Evolutionary conservation across 2,888 invertebrate species (phyloP), one percentile per base, ranked within the genome.

Genomic region (Mechanitis messenoides): DNA sequence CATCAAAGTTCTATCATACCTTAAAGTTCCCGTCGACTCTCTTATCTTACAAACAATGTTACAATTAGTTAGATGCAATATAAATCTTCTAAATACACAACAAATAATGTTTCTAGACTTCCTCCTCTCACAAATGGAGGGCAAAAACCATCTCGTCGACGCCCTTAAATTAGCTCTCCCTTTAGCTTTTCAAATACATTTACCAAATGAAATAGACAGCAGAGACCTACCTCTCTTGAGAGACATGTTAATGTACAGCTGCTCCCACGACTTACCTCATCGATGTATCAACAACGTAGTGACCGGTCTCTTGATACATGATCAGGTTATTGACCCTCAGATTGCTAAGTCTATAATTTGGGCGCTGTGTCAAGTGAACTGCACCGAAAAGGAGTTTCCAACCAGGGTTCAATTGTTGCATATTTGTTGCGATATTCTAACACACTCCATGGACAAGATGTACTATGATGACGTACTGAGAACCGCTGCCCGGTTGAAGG

Each of bases 111-210:
- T 93, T 73, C 60, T 94, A 20, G 90, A 93, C 73, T 92, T 92
- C 72, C 70, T 94, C 6, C 73, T 95, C 0, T 74, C 77, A 1
- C 86, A 88, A 63, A 90, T 91, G 56, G 81, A 91, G 50, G 71
- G 69, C 1, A 90, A 87, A 12, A 85, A 85, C 62, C 92, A 94
- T 61, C 79, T 95, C 33, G 89, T 92, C 0, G 92, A 93, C 45
- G 94, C 94, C 0, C 73, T 95, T 3, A 87, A 87, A 71, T 83
- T 93, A 0, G 94, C 94, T 0, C 71, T 95, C 9, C 94, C 94
- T 0, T 77, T 94, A 38, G 92, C 93, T 0, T 93, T 94, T 73
- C 92, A 94, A 81, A 90, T 92, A 6, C 91, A 93, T 65, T 69
- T 94, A 6, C 85, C 89, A 0, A 68, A 84, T 5, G 92, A 94